A percentile compares a stretch with the other conserved stretches of the same genome.
phyloP scores from a whole-genome alignment of 2,888 invertebrate species.

The Nomada ruficornis region DNA sequence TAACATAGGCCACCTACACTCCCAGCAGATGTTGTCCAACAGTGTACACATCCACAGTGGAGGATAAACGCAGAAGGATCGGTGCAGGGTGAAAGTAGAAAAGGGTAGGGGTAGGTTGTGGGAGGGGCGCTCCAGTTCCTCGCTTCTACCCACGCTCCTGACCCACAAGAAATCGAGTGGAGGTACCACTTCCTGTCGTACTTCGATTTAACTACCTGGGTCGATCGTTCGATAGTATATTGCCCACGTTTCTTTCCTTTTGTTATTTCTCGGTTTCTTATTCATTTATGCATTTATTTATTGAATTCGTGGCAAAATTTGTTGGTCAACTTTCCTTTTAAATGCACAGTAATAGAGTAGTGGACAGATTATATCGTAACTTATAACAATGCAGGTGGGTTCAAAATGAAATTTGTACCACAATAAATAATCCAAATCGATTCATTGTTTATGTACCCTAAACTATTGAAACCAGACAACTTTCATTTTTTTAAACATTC shows the following conservation, averaged over 20 bases:
- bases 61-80: constrained; percentile 32
- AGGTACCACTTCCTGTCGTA: constrained; percentile 51
- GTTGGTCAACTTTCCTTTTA: neutral
- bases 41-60: constrained; percentile 17
- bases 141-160: constrained; percentile 60
- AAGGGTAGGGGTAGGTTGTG: constrained; percentile 36
- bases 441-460: too few relatives aligned
- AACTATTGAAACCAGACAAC: too few relatives aligned
- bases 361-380: too few relatives aligned
- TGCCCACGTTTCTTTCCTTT: neutral
- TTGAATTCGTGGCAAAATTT: too few relatives aligned
- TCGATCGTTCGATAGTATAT: neutral
- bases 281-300: neutral
- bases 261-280: neutral
- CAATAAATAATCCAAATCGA: too few relatives aligned
- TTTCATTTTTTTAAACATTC: too few relatives aligned
- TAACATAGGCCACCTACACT: constrained; percentile 29
- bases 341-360: too few relatives aligned
- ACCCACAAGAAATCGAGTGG: constrained; percentile 60
- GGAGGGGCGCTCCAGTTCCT: constrained; percentile 62
- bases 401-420: too few relatives aligned
- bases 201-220: constrained; percentile 20
- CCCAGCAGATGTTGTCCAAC: constrained; percentile 33
- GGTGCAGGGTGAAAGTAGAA: constrained; percentile 66
- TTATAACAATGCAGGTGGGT: too few relatives aligned